Evolutionary conservation across 2,797 vertebrate species (phyloP).

Genomic region (Xiphorhynchus erythropygius): DNA sequence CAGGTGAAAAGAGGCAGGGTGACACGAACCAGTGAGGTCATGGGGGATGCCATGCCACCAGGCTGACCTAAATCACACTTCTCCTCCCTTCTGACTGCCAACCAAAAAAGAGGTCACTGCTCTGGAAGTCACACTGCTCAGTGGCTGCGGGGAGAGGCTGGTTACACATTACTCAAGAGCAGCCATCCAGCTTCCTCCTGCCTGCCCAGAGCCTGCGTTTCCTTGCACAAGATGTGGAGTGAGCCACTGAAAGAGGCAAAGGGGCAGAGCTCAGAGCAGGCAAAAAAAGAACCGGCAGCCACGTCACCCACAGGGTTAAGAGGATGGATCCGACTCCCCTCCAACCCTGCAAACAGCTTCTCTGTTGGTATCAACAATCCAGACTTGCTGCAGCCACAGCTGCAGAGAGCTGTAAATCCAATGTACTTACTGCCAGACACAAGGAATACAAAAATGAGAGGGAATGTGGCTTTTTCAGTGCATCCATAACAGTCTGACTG

Average conservation of each 20-base stretch:
- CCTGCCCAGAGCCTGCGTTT: background rate
- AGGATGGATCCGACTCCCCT: background rate
- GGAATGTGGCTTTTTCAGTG: background rate
- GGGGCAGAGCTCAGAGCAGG: conserved; percentile 25
- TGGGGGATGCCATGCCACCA: background rate
- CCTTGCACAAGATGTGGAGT: conserved; percentile 54
- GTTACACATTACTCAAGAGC: conserved; percentile 69
- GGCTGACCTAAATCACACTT: conserved; percentile 55
- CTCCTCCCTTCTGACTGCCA: conserved; percentile 50
- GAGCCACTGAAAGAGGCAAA: conserved; percentile 35
- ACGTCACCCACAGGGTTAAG: background rate
- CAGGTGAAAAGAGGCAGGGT: background rate
- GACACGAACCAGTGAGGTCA: background rate
- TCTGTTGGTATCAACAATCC: background rate
- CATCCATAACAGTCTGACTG: background rate
- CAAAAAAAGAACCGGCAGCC: background rate
- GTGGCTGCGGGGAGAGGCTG: background rate
- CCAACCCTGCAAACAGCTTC: background rate
- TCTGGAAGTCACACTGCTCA: conserved; percentile 5
- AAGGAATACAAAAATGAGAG: background rate
- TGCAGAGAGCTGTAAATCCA: background rate
- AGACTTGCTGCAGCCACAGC: background rate
- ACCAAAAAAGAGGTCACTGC: conserved; percentile 49
- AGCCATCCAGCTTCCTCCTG: conserved; percentile 38
- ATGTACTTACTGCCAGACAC: background rate